Percentiles rank a stretch among this genome's conserved stretches.
Conservation (phyloP, 2,797 vertebrate genomes). For the Picus viridis region DNA sequence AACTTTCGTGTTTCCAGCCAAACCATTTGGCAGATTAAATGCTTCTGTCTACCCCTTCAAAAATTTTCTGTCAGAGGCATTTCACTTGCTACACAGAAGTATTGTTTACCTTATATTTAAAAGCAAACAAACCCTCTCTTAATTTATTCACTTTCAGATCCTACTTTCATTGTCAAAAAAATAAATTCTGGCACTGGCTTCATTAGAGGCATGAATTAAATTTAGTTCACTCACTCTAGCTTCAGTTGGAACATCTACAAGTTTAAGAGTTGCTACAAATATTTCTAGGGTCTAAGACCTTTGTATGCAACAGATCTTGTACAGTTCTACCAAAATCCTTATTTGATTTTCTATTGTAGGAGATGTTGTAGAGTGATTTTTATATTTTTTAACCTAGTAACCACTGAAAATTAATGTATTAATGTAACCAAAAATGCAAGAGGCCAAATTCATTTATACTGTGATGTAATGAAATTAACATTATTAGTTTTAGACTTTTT, state of each 20-base stretch:
- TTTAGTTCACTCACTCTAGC: background rate
- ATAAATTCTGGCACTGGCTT: background rate
- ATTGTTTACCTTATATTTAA: background rate
- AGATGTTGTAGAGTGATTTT: background rate
- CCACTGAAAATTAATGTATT: background rate
- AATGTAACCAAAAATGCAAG: background rate
- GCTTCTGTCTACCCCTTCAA: background rate
- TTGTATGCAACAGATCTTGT: background rate
- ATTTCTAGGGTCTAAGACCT: background rate
- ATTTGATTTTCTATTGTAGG: background rate
- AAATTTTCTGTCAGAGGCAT: background rate
- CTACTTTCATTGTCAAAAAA: background rate
- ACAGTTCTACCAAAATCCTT: background rate
- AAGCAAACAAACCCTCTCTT: background rate
- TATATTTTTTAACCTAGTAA: background rate
- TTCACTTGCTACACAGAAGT: background rate
- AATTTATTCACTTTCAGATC: background rate
- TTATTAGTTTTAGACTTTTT: background rate
- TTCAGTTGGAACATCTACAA: background rate
- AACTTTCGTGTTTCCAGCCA: background rate
- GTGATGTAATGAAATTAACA: background rate
- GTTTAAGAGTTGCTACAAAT: background rate
- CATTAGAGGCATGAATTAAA: background rate
- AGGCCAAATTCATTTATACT: background rate
- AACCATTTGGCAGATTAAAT: background rate